Conservation (phyloP, 2,888 invertebrate species). For the Anthophora plumipes region DNA sequence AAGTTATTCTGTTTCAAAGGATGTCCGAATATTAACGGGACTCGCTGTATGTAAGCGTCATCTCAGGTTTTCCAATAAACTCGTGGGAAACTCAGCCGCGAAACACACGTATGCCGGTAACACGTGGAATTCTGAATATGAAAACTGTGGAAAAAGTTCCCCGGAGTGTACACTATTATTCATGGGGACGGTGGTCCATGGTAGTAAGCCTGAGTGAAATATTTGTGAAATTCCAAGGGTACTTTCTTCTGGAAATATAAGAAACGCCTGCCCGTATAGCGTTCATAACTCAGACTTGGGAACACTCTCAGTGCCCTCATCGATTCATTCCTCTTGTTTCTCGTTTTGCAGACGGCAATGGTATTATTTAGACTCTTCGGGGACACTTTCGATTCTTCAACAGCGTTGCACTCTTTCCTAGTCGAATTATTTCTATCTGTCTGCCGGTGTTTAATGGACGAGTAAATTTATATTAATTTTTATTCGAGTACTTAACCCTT, state of each 20-base stretch:
- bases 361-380: no score
- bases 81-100: slow-evolving; percentile 7
- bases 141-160: slow-evolving; percentile 2
- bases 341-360: neutral
- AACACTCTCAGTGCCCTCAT: neutral
- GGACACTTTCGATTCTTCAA: neutral
- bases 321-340: neutral
- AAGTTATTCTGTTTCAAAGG: no score
- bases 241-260: neutral
- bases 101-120: neutral
- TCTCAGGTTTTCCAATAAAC: slow-evolving; percentile 11
- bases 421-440: no score
- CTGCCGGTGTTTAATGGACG: no score
- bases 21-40: no score
- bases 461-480: no score
- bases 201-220: neutral
- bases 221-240: neutral
- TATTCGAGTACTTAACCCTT: no score
- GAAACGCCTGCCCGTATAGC: neutral
- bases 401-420: neutral
- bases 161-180: neutral
- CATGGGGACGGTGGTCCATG: neutral
- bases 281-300: neutral
- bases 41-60: neutral
- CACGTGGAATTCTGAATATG: neutral